A percentile compares a stretch with the other conserved stretches of the same genome.
Evolutionary conservation across 2,888 invertebrate species (phyloP).

Genomic region (Poecilus cupreus): DNA sequence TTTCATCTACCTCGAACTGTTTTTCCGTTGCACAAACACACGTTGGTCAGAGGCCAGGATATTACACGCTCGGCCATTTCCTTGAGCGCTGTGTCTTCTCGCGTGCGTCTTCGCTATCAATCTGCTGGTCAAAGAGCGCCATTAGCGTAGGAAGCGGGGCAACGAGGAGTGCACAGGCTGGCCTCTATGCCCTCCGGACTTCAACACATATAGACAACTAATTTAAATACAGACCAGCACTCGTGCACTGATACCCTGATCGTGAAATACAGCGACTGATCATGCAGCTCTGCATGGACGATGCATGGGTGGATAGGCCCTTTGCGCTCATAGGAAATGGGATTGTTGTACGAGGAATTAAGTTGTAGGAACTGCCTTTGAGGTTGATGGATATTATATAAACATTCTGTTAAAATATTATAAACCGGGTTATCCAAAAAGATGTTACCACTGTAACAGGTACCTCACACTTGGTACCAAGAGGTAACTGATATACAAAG

Average conservation of each 20-base stretch:
- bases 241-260: conserved; percentile 29
- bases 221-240: conserved; percentile 52
- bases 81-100: conserved; percentile 64
- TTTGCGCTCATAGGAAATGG: too few relatives aligned
- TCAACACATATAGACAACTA: conserved; percentile 56
- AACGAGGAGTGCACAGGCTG: conserved; percentile 60
- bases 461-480: too few relatives aligned
- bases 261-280: conserved; percentile 49
- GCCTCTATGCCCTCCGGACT: conserved; percentile 4
- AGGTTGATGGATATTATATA: too few relatives aligned
- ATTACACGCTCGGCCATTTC: conserved; percentile 58
- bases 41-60: conserved; percentile 48
- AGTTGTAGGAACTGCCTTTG: too few relatives aligned
- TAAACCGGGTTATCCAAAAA: too few relatives aligned
- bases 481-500: too few relatives aligned
- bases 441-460: too few relatives aligned
- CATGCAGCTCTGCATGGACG: conserved; percentile 40
- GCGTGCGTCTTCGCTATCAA: conserved; percentile 67
- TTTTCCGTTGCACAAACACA: background rate
- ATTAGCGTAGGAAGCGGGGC: conserved; percentile 65
- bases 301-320: too few relatives aligned
- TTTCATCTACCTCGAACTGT: background rate
- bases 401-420: too few relatives aligned
- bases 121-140: conserved; percentile 64
- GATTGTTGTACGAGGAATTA: too few relatives aligned